Percentiles rank a stretch among this genome's conserved stretches.
Evolutionary conservation across 2,113 vertebrate genomes (phyloP).

Genomic region (Tychaedon coryphoeus): DNA sequence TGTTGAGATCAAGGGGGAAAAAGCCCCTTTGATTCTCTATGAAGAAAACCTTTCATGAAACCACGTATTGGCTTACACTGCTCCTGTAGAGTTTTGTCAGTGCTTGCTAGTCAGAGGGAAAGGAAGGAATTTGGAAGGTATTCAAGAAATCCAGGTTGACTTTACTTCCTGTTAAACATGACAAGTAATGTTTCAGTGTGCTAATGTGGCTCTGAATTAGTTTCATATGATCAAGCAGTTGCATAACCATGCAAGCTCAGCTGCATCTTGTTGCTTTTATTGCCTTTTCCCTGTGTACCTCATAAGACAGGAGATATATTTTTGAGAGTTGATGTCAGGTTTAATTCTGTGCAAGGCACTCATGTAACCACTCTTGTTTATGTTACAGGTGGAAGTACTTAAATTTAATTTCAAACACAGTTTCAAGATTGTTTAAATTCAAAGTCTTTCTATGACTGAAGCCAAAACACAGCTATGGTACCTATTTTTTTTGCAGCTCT

Average conservation of each 20-base stretch:
- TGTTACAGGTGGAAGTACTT: neutral
- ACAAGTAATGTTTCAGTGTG: neutral
- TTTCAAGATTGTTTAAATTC: neutral
- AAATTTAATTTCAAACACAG: neutral
- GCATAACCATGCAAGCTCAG: neutral
- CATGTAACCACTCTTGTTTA: neutral
- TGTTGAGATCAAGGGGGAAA: neutral
- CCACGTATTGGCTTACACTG: neutral
- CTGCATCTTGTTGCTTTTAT: neutral
- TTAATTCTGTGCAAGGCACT: neutral
- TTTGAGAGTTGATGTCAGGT: neutral
- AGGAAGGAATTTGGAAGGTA: neutral
- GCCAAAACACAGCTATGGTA: neutral
- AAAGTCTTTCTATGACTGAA: neutral
- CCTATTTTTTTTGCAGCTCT: neutral
- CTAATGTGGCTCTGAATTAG: neutral
- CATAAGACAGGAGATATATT: neutral
- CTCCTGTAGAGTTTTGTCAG: neutral
- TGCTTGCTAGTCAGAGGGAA: neutral
- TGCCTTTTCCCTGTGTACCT: neutral
- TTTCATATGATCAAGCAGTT: neutral
- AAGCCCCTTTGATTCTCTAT: neutral
- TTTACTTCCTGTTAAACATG: neutral
- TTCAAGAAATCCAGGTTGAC: neutral
- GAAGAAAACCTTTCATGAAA: neutral